Evolutionary conservation across 2,113 vertebrate species (phyloP).

Genomic region (Astatotilapia flaviijosephi): DNA sequence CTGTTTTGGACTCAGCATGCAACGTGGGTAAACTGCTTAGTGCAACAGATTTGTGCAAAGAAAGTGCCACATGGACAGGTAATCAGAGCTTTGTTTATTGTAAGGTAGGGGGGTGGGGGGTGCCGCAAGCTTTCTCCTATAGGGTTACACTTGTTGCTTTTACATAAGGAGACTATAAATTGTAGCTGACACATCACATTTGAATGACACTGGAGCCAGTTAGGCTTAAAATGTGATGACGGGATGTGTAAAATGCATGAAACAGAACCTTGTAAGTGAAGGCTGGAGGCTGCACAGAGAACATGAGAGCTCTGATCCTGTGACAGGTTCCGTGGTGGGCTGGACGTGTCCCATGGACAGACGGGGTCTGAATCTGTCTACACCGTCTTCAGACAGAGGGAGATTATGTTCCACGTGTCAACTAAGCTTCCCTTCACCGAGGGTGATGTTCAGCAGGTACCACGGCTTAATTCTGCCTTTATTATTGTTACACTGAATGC

Average conservation of each 20-base stretch:
- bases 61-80: conserved; percentile 1
- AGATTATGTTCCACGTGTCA: conserved; percentile 97
- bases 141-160: background rate
- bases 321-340: conserved; percentile 87
- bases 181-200: background rate
- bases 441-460: conserved; percentile 91
- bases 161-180: background rate
- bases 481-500: background rate
- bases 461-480: background rate
- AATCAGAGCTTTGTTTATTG: background rate
- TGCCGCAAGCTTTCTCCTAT: background rate
- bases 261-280: background rate
- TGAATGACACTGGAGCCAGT: background rate
- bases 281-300: background rate
- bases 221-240: background rate
- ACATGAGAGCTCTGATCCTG: background rate
- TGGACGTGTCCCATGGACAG: conserved; percentile 94
- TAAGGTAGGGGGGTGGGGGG: background rate
- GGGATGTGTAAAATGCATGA: background rate
- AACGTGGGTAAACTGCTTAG: conserved; percentile 1
- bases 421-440: conserved; percentile 95
- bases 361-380: conserved; percentile 89
- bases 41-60: background rate
- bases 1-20: background rate
- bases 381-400: conserved; percentile 86